Base-by-base conservation (phyloP, 2,888 invertebrate genomes). In the Leucozona laternaria region DNA sequence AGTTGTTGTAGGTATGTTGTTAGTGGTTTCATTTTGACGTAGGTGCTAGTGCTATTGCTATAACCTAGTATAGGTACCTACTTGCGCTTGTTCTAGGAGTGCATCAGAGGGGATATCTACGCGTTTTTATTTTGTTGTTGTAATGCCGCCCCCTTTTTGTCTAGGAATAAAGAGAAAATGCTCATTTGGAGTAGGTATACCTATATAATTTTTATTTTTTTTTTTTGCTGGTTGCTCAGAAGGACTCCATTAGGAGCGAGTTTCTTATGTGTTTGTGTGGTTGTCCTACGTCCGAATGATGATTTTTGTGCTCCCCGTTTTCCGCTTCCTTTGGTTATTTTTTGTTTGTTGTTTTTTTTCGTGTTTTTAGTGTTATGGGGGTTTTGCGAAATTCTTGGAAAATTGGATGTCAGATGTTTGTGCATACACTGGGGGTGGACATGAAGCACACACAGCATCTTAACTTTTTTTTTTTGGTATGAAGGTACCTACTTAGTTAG, bases 381-480 rank as follows among this genome's bases (percentile, higher is more conserved):
- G 70, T 66, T 85, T 77, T 60, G 71, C 31, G 62, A 76, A 79
- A 72, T 85, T 85, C 85, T 77, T 80, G 80, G 85, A 85, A 85
- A 85, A 81, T 85, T 85, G 68, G 60, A 77, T 80, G 57, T 48
- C 28, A 85, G 77, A 78, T 80, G 68, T 48, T 77, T 80, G 58
- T 20, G 28, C 62, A 76, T 55, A 55, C 60, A 62, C 72, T 73
- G 80, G 72, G 80, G 85, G 85, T 80, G 85, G 85, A 77, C 66
- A 64, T 58, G 31, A 34, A 43, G 28, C 34, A 57, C 20, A 57
- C 68, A 72, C 68, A 76, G 68, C 68, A 80, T 75, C 78, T 40
- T 68, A n/a, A 53, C 17, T 15, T 48, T 66, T 20, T 48, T 20
- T 31, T 6, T 40, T 31, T 48, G 13, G 2, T n/a, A 20, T 43